Conservation (phyloP, 2,888 invertebrate species). For the Eristalis arbustorum region DNA sequence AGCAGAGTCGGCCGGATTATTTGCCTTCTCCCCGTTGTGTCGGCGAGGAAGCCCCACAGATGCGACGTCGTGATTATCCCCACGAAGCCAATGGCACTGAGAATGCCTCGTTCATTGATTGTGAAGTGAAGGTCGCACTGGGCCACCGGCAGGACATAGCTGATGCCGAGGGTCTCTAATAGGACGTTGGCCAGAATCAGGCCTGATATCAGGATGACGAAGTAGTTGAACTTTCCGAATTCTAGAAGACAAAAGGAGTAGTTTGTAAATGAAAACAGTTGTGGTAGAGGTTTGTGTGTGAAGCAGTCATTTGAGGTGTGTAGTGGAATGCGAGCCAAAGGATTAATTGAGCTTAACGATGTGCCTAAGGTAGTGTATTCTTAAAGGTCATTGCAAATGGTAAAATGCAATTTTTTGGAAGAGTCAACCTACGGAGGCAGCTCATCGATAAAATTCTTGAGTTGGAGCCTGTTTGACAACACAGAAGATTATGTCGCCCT, state of each 20-base stretch:
- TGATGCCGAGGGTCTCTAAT: constrained; percentile 80
- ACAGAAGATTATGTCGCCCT: no score
- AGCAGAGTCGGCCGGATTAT: constrained; percentile 81
- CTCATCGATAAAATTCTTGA: no score
- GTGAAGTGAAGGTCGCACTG: constrained; percentile 79
- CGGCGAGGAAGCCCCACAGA: constrained; percentile 83
- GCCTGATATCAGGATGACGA: constrained; percentile 81
- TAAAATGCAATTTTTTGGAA: no score
- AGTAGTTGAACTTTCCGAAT: constrained; percentile 81
- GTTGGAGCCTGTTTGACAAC: no score
- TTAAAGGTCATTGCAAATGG: no score
- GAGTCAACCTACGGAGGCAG: no score
- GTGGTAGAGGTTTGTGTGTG: no score
- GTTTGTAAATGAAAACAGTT: no score
- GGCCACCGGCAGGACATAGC: constrained; percentile 82
- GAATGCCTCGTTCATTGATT: constrained; percentile 78
- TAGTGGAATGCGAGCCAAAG: no score
- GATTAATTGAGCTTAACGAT: no score
- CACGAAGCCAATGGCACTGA: constrained; percentile 79
- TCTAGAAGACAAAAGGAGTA: constrained; percentile 74
- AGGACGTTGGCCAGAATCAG: constrained; percentile 81
- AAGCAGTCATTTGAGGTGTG: no score
- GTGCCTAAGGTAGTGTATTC: no score
- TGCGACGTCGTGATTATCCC: constrained; percentile 82
- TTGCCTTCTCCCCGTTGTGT: constrained; percentile 81